Evolutionary conservation across 2,888 invertebrate genomes (phyloP), one percentile per base, ranked within the genome.

Genomic region (Uropetala carovei): DNA sequence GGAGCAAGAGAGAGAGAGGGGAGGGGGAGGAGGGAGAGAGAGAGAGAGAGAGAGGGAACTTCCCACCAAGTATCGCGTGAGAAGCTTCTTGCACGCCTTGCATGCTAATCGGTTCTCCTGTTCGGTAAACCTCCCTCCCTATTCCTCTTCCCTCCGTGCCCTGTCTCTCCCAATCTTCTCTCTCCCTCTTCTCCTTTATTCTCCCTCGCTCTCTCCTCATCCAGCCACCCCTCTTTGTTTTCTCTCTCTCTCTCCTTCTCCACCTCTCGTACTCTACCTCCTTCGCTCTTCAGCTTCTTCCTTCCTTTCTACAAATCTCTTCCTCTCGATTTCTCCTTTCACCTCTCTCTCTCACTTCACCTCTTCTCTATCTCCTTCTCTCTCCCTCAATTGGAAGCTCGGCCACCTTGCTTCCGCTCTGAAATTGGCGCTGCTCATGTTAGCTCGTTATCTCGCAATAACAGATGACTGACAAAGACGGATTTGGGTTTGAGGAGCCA

Each of bases 391-490:
- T 85, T 64, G 84, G 27, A 59, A 86, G 58, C 58, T 30, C 58
- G 57, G 30, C 92, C 93, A 43, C 84, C 22, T 82, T 84, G 93
- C 92, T 93, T 93, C 93, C 93, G 93, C 92, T 92, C 92, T 92
- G 93, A 93, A 93, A 93, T 93, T 93, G 92, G 93, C 92, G 92
- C 93, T 92, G 93, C 92, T 93, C 93, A 93, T 93, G 93, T 93
- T 92, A 60, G 60, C 93, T 92, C 91, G 92, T 92, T 92, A 93
- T 93, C 92, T 92, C 92, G 93, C 93, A 93, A 93, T 93, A 93
- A 92, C 92, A 92, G 93, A 91, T 93, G 93, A 93, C 93, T 89
- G 92, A 89, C 93, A 89, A 92, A 93, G 93, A 93, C 92, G 93
- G 93, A 93, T 93, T 86, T 30, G 43, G 82, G 82, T 82, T 82